Evolutionary conservation across 2,888 invertebrate species (phyloP).

Genomic region (Artemia sp.): DNA sequence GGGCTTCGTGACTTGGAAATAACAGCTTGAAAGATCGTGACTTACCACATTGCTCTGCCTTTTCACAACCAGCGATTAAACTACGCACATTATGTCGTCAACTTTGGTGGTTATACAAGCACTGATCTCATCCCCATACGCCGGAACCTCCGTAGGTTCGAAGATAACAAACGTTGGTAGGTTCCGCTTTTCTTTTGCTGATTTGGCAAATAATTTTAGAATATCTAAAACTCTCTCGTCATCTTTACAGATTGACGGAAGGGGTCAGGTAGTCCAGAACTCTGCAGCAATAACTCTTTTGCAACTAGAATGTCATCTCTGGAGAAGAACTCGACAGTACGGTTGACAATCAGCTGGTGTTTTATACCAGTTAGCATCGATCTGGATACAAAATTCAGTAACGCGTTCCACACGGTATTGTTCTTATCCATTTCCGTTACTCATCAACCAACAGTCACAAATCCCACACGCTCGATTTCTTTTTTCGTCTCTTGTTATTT

Average conservation of each 20-base stretch:
- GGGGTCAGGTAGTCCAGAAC: not conserved
- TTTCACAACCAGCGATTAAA: not conserved
- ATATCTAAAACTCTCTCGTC: not conserved
- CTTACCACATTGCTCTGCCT: not conserved
- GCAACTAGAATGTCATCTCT: not conserved
- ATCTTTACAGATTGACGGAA: not conserved
- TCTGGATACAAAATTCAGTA: not conserved
- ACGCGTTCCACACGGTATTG: not conserved
- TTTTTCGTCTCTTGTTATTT: too few species aligned
- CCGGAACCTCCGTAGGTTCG: not conserved
- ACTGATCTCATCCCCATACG: not conserved
- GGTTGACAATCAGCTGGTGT: not conserved
- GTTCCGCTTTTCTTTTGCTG: not conserved
- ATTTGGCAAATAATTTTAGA: not conserved
- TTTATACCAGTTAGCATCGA: not conserved
- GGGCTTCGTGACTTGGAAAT: not conserved
- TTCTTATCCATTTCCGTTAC: not conserved
- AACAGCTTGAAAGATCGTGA: not conserved
- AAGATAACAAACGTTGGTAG: conserved; percentile 10
- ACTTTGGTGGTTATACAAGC: not conserved
- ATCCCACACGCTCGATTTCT: too few species aligned
- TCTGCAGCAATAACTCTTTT: not conserved
- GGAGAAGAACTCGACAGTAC: not conserved
- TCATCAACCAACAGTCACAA: too few species aligned
- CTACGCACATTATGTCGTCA: not conserved